A percentile compares a stretch with the other conserved stretches of the same genome.
These are phyloP conservation scores for Smutsia gigantea DNA, from an alignment of 2,797 vertebrate species.

Conservation along the genomic window DNA sequence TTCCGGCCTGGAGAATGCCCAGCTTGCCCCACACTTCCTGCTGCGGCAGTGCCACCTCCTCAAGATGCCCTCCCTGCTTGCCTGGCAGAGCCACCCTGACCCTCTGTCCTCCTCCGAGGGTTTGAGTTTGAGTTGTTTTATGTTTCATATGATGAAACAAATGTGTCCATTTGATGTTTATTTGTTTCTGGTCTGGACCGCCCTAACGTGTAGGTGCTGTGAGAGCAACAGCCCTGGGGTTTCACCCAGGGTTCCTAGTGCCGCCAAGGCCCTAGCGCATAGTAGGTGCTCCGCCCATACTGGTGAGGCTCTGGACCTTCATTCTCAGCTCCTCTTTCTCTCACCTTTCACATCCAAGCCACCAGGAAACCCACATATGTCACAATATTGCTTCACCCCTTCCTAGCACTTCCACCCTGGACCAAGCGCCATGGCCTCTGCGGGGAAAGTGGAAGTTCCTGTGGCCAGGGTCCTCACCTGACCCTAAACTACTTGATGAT, in stretches of 20 bases:
- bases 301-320: neutral
- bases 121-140: neutral
- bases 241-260: neutral
- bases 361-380: neutral
- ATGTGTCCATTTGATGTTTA: neutral
- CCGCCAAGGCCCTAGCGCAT: neutral
- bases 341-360: neutral
- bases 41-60: neutral
- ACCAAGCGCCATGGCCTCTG: neutral
- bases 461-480: too few species aligned
- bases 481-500: too few species aligned
- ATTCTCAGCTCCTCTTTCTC: neutral
- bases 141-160: too few species aligned
- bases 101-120: neutral
- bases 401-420: neutral
- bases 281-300: neutral
- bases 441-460: too few species aligned
- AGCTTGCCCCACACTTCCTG: too few species aligned
- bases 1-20: neutral
- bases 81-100: accelerated
- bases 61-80: too few species aligned
- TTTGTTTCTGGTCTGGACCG: neutral
- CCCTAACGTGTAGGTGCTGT: accelerated
- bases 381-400: accelerated
- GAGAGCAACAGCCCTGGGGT: neutral